Evolutionary conservation across 2,797 vertebrate genomes (phyloP), one percentile per base, ranked within the genome.

Genomic region (Silurus lanzhouensis): DNA sequence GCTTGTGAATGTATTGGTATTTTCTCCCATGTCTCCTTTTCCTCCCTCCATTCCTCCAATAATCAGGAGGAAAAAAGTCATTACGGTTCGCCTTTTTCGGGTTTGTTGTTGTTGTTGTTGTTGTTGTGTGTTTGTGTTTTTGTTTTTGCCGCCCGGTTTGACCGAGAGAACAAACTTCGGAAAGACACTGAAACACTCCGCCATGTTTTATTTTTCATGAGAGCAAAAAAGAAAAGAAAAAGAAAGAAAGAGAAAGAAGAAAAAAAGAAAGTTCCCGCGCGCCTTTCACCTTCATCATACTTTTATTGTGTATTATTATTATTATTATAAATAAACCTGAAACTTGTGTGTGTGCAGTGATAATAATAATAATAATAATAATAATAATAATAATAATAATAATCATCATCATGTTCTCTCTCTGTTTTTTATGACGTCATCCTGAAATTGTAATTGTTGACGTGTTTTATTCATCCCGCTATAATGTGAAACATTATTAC

Each of bases 161-260:
- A 25, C 60, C 22, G 22, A 80, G 14, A 80, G 22, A 80, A 64
- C 77, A 80, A 79, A 80, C 60, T n/a, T 80, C 20, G 77, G 44
- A 80, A 48, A 80, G 61, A 64, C 75, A 60, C 8, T 63, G 20
- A 64, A 44, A 61, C 57, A 61, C 76, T 78, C 76, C 78, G 78
- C 78, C 78, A 80, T 80, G 9, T 80, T 80, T 66, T 48, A 19
- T 80, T 25, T 64, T 52, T 66, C 44, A 80, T 10, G 44, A 17
- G 44, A 60, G 44, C 44, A 63, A 78, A 64, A 64, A 76, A 27
- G 19, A 25, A 31, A 12, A 38, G 9, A 44, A 15, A 55, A 31
- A 60, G 8, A 60, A 31, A 31, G 15, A 55, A 25, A 14, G 3
- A 2, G 67, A 22, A n/a, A n/a, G 19, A 52, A 48, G 14, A 2